Evolutionary conservation across 2,797 vertebrate species (phyloP).

Genomic region (Melanotaenia maccullochi): DNA sequence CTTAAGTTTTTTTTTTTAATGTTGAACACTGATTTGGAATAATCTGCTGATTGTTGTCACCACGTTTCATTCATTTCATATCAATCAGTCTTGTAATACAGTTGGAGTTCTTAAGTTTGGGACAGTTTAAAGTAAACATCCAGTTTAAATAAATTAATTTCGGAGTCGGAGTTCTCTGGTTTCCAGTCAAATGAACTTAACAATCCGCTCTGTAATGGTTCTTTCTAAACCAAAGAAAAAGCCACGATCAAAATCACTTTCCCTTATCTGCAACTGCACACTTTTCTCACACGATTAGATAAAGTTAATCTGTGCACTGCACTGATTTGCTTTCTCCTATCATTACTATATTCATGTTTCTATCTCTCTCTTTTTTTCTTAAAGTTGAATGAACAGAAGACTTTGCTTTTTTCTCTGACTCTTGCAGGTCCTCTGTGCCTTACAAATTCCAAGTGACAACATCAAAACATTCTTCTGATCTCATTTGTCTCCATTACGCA

Average conservation of each 20-base stretch:
- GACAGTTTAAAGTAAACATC: background rate
- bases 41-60: background rate
- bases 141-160: background rate
- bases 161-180: background rate
- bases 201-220: too few relatives aligned
- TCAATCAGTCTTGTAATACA: background rate
- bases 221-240: background rate
- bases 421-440: constrained; percentile 63
- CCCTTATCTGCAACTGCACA: background rate
- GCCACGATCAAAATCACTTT: too few relatives aligned
- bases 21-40: background rate
- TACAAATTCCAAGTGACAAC: constrained; percentile 49
- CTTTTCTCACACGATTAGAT: background rate
- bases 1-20: background rate
- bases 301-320: background rate
- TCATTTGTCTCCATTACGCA: constrained; percentile 33
- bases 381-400: background rate
- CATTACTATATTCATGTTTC: background rate
- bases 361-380: background rate
- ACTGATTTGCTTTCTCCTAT: background rate
- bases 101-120: background rate
- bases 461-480: constrained; percentile 36
- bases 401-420: background rate
- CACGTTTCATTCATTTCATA: background rate
- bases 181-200: background rate